These are phyloP conservation scores for Umimayanthus kanabou DNA, from an alignment of 92 coral and sea anemone species.

Conservation along the genomic window DNA sequence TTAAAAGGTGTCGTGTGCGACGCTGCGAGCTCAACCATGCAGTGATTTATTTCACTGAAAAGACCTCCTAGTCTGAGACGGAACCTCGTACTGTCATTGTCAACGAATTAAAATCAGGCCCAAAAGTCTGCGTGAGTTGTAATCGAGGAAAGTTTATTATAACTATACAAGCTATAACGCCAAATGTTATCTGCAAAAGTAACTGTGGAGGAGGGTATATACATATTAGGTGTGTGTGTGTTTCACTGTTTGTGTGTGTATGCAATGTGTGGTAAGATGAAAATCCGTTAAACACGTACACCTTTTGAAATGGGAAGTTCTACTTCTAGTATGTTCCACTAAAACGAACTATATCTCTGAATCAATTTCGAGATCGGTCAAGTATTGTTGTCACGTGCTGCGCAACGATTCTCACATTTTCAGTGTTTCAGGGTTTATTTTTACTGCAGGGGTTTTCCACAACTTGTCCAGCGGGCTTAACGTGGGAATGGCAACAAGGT, in stretches of 20 bases:
- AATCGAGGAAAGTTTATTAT: neutral
- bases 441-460: neutral
- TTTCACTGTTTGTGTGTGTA: no score
- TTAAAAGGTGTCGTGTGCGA: no score
- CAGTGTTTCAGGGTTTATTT: no score
- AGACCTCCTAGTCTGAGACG: neutral
- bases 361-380: neutral
- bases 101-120: neutral
- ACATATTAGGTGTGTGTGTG: no score
- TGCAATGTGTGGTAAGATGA: neutral
- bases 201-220: neutral
- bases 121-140: neutral
- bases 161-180: neutral
- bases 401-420: no score
- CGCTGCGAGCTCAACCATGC: neutral
- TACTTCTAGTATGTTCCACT: neutral
- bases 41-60: neutral
- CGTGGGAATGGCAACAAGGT: neutral
- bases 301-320: neutral
- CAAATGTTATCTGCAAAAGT: neutral
- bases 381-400: neutral
- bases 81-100: neutral
- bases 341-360: neutral
- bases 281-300: no score
- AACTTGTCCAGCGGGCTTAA: no score